Evolutionary conservation across 2,113 vertebrate genomes (phyloP), one percentile per base, ranked within the genome.

Genomic region (Nannobrachium achirus): DNA sequence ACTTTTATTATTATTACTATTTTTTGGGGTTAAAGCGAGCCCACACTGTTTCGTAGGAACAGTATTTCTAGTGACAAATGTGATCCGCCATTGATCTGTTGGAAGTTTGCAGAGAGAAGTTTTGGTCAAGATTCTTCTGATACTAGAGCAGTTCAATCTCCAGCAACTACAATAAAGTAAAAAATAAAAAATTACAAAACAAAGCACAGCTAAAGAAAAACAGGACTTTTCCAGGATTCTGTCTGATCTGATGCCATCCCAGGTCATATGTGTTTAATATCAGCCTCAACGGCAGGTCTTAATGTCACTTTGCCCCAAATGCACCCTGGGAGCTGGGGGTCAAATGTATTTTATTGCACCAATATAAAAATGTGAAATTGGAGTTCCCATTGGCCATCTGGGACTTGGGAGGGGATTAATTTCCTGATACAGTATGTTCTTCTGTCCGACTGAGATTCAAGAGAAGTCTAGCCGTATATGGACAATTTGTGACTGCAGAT

Each of bases 381-480:
- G 76, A 78, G 75, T 58, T 66, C 25, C 70, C 76, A 71, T 75
- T 72, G 81, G 66, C 74, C 88, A 84, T 57, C 74, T 80, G 80
- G 55, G 81, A 74, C 77, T 33, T 75, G 69, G 78, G 60, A 72
- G 51, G 71, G 38, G 20, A 56, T 64, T 42, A 60, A 11, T 25
- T 14, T 46, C 10, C 55, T 13, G 19, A 14, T 25, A 18, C 68
- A 5, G 25, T 33, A 33, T 33, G 25, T 33, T 33, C 25, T 33
- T 33, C 25, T 33, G 25, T 33, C 25, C 25, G 25, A 33, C 25
- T 33, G 25, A 33, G 25, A 33, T 33, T 33, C 25, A 33, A 33
- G 25, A 33, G 25, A 33, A 33, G 3, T 33, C 25, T 33, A 33
- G n/a, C n/a, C n/a, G n/a, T n/a, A n/a, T n/a, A n/a, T n/a, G n/a